Conservation (phyloP, 2,113 vertebrate genomes). For the Chionis minor region DNA sequence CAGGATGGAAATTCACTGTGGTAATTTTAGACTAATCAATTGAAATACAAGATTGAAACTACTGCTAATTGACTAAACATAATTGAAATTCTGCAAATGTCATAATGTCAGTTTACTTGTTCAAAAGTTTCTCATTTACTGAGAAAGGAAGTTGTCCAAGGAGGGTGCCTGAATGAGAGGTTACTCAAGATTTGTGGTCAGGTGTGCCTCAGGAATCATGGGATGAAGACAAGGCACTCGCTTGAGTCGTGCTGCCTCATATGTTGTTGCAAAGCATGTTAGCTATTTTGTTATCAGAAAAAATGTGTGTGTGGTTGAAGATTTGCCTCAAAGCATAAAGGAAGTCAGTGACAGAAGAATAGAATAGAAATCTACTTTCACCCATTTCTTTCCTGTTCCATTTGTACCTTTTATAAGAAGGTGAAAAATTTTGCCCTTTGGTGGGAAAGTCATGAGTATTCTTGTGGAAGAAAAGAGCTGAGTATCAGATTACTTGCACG, state of each 20-base stretch:
- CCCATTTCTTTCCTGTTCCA: not conserved
- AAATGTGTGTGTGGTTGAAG: not conserved
- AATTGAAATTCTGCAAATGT: not conserved
- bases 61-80: not conserved
- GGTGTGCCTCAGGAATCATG: accelerated
- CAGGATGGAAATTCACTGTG: conserved; percentile 23
- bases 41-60: not conserved
- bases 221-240: not conserved
- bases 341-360: not conserved
- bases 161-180: not conserved
- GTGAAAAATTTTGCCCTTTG: not conserved
- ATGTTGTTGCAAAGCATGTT: not conserved
- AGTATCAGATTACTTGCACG: not conserved
- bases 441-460: not conserved
- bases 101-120: not conserved
- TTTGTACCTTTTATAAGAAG: not conserved
- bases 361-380: not conserved
- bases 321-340: not conserved
- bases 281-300: not conserved
- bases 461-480: not conserved
- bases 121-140: not conserved
- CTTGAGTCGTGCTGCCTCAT: not conserved
- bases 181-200: not conserved
- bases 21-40: conserved; percentile 45
- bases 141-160: not conserved